phyloP scores from a whole-genome alignment of 2,113 vertebrate genomes.

The Cepphus grylle region DNA sequence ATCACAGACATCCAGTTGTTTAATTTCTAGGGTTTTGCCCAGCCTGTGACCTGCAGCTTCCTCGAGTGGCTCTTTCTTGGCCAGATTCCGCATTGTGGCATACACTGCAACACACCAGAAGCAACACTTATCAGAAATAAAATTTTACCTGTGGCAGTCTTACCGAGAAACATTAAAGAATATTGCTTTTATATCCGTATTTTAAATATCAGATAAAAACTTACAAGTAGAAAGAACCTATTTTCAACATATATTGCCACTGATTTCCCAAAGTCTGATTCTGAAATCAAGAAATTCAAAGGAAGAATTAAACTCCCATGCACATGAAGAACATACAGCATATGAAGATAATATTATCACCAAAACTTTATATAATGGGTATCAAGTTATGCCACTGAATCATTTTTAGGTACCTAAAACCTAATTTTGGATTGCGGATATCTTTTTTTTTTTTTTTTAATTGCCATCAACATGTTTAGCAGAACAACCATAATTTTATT shows the following conservation, averaged over 20 bases:
- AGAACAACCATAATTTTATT: background rate
- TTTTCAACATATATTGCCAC: background rate
- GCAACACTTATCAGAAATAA: background rate
- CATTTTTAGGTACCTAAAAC: background rate
- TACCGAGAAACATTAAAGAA: background rate
- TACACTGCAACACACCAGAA: constrained; percentile 70
- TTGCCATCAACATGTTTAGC: background rate
- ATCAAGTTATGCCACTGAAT: background rate
- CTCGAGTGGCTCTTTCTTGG: constrained; percentile 71
- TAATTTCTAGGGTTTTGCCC: constrained; percentile 82
- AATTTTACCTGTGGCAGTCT: background rate
- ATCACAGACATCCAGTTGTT: constrained; percentile 82
- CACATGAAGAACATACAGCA: background rate
- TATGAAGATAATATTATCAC: background rate
- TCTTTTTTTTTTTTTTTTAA: background rate
- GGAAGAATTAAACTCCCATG: background rate
- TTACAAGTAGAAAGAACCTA: background rate
- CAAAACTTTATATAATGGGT: background rate
- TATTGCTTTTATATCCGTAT: background rate
- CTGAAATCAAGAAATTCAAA: background rate
- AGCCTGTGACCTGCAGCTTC: constrained; percentile 75
- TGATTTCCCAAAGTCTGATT: background rate
- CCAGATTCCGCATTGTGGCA: constrained; percentile 84
- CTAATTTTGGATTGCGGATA: background rate
- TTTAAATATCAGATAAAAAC: background rate